Evolutionary conservation across 1,140 invertebrate species (phyloP).

Genomic region (Luehdorfia chinensis): DNA sequence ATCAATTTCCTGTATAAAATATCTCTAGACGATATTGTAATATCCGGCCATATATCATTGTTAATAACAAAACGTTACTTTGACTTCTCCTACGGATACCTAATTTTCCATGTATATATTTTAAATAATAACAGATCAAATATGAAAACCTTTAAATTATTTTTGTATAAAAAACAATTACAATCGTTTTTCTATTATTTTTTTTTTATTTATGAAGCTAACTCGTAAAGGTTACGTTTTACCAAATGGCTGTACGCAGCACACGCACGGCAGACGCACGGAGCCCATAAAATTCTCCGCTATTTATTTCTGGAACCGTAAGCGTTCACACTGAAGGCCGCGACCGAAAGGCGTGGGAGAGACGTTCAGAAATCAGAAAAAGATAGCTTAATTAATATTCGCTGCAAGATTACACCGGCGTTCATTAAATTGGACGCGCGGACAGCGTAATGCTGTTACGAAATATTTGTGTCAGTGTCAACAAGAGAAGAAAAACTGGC

Average conservation of each 20-base stretch:
- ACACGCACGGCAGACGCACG: neutral
- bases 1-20: constrained; percentile 31
- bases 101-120: no score
- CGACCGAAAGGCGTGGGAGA: constrained; percentile 1
- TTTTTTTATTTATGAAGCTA: no score
- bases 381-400: constrained; percentile 11
- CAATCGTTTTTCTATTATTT: no score
- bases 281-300: neutral
- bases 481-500: constrained; percentile 10
- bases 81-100: no score
- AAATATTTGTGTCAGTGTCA: constrained; percentile 34
- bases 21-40: constrained; percentile 29
- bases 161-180: no score
- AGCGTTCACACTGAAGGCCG: neutral
- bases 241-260: no score
- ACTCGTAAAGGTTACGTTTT: no score
- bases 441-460: constrained; percentile 24
- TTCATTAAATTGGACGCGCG: constrained; percentile 12
- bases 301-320: neutral
- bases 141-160: no score
- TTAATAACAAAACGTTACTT: constrained; percentile 4
- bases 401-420: neutral
- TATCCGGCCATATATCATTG: constrained; percentile 27
- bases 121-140: no score
- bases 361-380: neutral